Evolutionary conservation across 2,797 vertebrate genomes (phyloP), one percentile per base, ranked within the genome.

Genomic region (Ambastaia sidthimunki): DNA sequence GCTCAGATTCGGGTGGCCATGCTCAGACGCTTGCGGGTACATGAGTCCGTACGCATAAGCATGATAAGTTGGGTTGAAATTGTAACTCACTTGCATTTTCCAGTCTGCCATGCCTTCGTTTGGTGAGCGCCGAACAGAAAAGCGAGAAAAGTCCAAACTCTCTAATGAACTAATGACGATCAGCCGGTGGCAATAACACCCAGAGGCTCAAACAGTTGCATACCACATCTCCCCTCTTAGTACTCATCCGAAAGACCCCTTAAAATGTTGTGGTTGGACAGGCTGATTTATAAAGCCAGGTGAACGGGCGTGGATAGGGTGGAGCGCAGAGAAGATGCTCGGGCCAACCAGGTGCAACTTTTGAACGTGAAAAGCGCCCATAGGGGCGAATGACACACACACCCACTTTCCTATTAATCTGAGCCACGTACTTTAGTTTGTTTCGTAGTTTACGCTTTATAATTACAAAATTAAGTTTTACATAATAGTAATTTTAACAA

Each of bases 51-150:
- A 93, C 0, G 92, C 90, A 50, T 92, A 95, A 0, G 91, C 85
- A 7, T 92, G 92, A 76, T 92, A 94, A 0, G 92, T 84, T 0
- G 89, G 82, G 76, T 85, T 93, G 77, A 91, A 93, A 54, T 92
- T 93, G 84, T 93, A 93, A 47, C 50, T 87, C 4, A 92, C 55
- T 3, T 90, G 92, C 2, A 89, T 44, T 76, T 90, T 93, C 93
- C 93, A 94, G 3, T 94, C 93, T 31, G 92, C 89, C 93, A 94
- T 94, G 0, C 37, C 65, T 41, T 12, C 18, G 16, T 69, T 18
- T 18, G 19, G 44, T 34, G 10, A 62, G 50, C 57, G n/a, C 28
- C 23, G 18, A 50, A 23, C 7, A 60, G 23, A 76, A 68, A 25
- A 3, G 5, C 50, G 21, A 11, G 2, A 57, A 74, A 59, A 6